Base-by-base conservation (phyloP, 2,888 invertebrate genomes). In the Electrophaes corylata region DNA sequence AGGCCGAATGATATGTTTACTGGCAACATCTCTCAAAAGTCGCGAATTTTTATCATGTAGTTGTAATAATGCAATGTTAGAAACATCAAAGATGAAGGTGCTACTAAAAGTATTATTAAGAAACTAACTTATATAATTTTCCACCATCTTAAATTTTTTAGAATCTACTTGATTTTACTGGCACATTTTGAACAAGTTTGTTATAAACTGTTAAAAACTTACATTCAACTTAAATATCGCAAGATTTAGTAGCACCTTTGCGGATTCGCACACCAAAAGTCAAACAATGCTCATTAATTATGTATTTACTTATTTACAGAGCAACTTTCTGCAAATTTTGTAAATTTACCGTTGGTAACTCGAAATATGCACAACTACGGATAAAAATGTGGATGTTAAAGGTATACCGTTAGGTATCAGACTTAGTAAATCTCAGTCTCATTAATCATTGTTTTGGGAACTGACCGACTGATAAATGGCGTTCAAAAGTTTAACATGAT, bases 1-100 rank as follows among this genome's bases (percentile, higher is more conserved):
- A 76, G 75, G 91, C 91, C 91, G 86, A 90, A 84, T 78, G 76
- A 91, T 91, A 91, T 91, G 91, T 91, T 91, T 89, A 85, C 82
- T 79, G 91, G 91, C 91, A 87, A 84, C 85, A 86, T 84, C 86
- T 90, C 89, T 84, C 79, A 79, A 83, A 47, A 74, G 79, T 83
- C 81, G 86, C 89, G 88, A 88, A 86, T 86, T 88, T 19, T 33
- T 85, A 86, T 84, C 81, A 81, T 82, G 85, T 88, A 88, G 84
- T 80, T 87, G 81, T 83, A 80, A 82, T 82, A 77, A 78, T 78
- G 82, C 84, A 86, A 84, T 83, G 84, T 79, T 74, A 66, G 64
- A 70, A 62, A 64, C 67, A 62, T 69, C 57, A 49, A 60, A 58
- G 19, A 53, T 35, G 46, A 57, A 62, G 59, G 57, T 65, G 67